Evolutionary conservation across 2,797 vertebrate species (phyloP).

Genomic region (Rhincodon typus): DNA sequence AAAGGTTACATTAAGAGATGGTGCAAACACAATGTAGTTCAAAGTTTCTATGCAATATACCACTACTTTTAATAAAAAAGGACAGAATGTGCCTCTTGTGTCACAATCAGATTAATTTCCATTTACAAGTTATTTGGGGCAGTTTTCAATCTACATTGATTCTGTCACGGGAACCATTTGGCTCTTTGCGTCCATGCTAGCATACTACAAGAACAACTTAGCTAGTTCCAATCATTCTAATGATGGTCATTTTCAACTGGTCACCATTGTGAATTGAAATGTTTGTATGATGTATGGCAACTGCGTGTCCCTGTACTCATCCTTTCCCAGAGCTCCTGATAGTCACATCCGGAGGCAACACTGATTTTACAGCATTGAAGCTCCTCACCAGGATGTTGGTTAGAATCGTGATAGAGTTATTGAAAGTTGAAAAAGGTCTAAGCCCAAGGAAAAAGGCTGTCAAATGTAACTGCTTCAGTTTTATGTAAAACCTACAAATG

Average conservation of each 20-base stretch:
- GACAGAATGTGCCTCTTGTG: not conserved
- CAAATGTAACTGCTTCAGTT: too few relatives aligned
- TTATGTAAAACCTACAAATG: too few relatives aligned
- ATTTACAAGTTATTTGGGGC: not conserved
- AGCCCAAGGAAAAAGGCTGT: too few relatives aligned
- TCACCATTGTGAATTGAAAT: not conserved
- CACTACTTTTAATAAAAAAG: not conserved
- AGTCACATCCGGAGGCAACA: not conserved
- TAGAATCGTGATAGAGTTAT: too few relatives aligned
- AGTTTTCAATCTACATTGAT: not conserved
- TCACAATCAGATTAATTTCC: not conserved
- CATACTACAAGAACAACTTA: not conserved
- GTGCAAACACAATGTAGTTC: not conserved
- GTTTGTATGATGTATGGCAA: too few relatives aligned
- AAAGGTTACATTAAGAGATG: not conserved
- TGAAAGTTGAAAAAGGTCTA: too few relatives aligned
- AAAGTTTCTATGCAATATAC: not conserved
- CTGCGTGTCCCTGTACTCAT: not conserved
- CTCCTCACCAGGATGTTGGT: too few relatives aligned
- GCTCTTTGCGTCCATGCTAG: too few relatives aligned
- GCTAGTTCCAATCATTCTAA: not conserved
- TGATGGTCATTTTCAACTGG: not conserved
- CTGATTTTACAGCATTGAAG: not conserved
- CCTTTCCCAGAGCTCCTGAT: not conserved
- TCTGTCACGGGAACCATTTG: too few relatives aligned